Base-by-base conservation (phyloP, 2,113 vertebrate genomes). In the Galemys pyrenaicus region DNA sequence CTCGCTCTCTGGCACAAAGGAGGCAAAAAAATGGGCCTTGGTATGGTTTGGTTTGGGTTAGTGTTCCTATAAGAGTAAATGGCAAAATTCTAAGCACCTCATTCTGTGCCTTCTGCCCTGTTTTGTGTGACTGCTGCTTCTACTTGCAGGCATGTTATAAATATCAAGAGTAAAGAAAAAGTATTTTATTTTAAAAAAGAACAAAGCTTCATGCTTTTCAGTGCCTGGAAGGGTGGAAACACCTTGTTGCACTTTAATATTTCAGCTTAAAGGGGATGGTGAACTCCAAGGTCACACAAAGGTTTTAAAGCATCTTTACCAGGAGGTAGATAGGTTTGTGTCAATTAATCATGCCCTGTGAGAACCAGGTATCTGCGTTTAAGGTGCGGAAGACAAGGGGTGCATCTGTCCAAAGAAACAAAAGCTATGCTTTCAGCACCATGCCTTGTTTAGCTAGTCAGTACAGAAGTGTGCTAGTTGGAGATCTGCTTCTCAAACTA, bases 211-310 rank as follows among this genome's bases (percentile, higher is more conserved):
- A 92, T 81, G 85, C 68, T 95, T 92, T 93, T 92, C 85, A 91
- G 96, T 94, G 89, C 93, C 87, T 93, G 75, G n/a, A 49, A 41
- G n/a, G 79, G 67, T 85, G 35, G 87, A 86, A 94, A 78, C 80
- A 78, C 75, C 37, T 7, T 54, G 22, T 83, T 77, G 70, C 54
- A 65, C 79, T 80, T 89, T 54, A 58, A 71, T 37, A 37, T 87
- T 78, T 88, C 68, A 51, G 67, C 5, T 49, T 81, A 71, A 81
- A 88, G 32, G 12, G n/a, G 44, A 32, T 44, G n/a, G 26, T 22
- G 37, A 87, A 26, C 32, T 83, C 80, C 65, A 35, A n/a, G 28
- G 20, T 39, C 56, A 51, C 3, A 2, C 71, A 58, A 26, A 35
- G 12, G 24, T 32, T 89, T 56, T 46, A n/a, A 79, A 88, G 81